Conservation (phyloP, 2,888 invertebrate genomes). For the Drosophila mimica region DNA sequence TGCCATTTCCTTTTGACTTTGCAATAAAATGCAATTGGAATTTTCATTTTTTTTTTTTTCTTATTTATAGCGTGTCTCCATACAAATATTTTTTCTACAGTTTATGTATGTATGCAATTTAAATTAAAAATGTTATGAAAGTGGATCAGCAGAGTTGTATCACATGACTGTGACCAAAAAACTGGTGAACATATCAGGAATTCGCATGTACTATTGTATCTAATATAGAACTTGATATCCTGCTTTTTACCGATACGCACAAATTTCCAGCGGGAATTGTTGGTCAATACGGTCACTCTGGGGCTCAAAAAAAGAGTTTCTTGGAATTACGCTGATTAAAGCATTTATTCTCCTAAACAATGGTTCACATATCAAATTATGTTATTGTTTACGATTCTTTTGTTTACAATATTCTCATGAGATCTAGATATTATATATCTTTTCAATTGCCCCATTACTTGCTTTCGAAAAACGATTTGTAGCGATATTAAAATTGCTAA, state of each 20-base stretch:
- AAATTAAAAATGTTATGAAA: constrained; percentile 59
- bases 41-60: neutral
- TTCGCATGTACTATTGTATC: neutral
- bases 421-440: no score
- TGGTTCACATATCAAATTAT: no score
- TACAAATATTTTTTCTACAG: neutral
- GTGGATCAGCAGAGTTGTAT: constrained; percentile 20
- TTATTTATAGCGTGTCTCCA: neutral
- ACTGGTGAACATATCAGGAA: constrained; percentile 8
- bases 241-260: constrained; percentile 41
- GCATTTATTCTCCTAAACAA: no score
- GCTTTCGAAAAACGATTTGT: neutral
- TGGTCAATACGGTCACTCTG: constrained; percentile 37
- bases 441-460: neutral
- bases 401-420: no score
- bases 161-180: neutral
- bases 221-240: constrained; percentile 14
- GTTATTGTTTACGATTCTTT: no score
- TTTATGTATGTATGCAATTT: neutral
- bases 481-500: neutral
- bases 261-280: constrained; percentile 45
- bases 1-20: neutral
- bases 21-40: neutral
- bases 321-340: no score
- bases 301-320: no score